Evolutionary conservation across 2,797 vertebrate species (phyloP).

Genomic region (Diplodus puntazzo): DNA sequence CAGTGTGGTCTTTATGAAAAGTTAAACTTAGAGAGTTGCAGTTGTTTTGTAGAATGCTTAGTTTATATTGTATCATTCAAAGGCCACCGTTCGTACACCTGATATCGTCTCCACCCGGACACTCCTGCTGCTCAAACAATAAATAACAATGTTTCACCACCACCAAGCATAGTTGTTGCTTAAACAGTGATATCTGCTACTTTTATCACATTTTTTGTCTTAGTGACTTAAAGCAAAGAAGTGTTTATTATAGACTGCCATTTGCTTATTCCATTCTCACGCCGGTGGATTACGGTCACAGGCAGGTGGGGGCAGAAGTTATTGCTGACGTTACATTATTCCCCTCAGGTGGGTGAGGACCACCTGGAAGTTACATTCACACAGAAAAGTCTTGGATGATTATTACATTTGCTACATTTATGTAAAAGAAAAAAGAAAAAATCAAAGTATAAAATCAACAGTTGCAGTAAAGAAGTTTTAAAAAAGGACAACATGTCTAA

Average conservation of each 20-base stretch:
- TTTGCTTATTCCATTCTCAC: constrained; percentile 37
- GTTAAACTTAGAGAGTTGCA: constrained; percentile 32
- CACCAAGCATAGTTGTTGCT: constrained; percentile 43
- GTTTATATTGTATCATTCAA: constrained; percentile 52
- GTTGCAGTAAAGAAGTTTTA: constrained; percentile 61
- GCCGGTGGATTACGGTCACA: constrained; percentile 27
- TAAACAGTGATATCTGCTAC: constrained; percentile 81
- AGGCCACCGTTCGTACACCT: constrained; percentile 59
- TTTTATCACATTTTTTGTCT: constrained; percentile 81
- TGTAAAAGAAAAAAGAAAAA: constrained; percentile 40
- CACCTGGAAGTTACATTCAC: constrained; percentile 78
- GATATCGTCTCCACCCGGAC: constrained; percentile 42
- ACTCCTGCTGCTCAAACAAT: constrained; percentile 67
- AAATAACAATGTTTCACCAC: constrained; percentile 70
- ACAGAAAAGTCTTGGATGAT: constrained; percentile 65
- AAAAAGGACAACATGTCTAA: constrained; percentile 61
- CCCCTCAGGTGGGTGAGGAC: constrained; percentile 43
- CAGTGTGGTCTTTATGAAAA: not conserved
- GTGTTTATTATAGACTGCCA: constrained; percentile 49
- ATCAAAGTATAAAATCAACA: constrained; percentile 67
- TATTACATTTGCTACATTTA: constrained; percentile 80
- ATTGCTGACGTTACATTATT: constrained; percentile 49
- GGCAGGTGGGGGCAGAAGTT: constrained; percentile 50
- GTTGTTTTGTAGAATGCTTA: constrained; percentile 45
- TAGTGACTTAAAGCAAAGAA: constrained; percentile 63